phyloP scores from a whole-genome alignment of 1,140 invertebrate species.

The Acromyrmex heyeri region DNA sequence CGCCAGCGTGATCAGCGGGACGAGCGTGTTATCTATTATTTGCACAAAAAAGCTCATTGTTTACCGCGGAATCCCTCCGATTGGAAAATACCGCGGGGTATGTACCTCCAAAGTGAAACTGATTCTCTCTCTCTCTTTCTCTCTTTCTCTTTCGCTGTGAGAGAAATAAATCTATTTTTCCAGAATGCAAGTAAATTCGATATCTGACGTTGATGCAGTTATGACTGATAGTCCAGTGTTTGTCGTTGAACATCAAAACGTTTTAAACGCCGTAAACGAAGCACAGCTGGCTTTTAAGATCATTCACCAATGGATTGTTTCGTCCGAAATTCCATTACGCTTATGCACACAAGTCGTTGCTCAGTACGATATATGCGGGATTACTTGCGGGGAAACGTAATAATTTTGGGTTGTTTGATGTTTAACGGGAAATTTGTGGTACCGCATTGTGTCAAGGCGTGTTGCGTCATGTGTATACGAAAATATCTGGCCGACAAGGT shows the following conservation, averaged over 20 bases:
- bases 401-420: constrained; percentile 26
- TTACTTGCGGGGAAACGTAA: background rate
- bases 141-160: background rate
- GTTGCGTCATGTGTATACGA: constrained; percentile 36
- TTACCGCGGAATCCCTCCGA: constrained; percentile 33
- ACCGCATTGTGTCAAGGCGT: constrained; percentile 5
- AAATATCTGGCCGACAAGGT: constrained; percentile 34
- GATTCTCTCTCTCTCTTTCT: background rate
- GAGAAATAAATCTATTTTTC: constrained; percentile 3
- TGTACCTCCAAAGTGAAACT: constrained; percentile 6
- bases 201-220: background rate
- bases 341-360: background rate
- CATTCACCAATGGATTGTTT: background rate
- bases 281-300: background rate
- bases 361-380: background rate
- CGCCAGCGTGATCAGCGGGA: constrained; percentile 7
- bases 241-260: background rate
- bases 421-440: constrained; percentile 2
- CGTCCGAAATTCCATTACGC: background rate
- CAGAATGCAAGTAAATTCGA: background rate
- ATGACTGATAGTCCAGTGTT: background rate
- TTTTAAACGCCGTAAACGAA: background rate
- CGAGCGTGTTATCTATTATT: constrained; percentile 47
- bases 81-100: constrained; percentile 55
- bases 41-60: constrained; percentile 48